Evolutionary conservation across 1,140 invertebrate genomes (phyloP), one percentile per base, ranked within the genome.

Genomic region (Linepithema humile): DNA sequence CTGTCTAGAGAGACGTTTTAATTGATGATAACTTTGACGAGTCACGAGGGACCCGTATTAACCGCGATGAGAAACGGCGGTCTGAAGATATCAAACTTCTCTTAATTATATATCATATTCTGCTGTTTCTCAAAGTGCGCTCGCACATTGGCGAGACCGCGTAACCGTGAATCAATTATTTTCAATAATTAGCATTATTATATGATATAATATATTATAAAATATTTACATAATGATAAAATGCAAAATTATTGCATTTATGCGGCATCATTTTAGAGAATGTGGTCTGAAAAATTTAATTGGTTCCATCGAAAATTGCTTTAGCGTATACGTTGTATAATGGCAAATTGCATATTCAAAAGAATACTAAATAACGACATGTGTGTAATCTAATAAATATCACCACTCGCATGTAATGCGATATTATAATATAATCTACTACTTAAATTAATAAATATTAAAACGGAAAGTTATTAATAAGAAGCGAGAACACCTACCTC

Each of bases 61-160:
- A 64, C 20, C 29, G 17, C 15, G 20, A 26, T 38, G 40, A 45
- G 59, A 48, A 32, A 62, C n/a, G 23, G 6, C 17, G 57, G 29
- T 75, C 0, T 23, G n/a, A 48, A 48, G 29, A 38, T 50, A 65
- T 77, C 20, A 77, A 48, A 77, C 40, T 77, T 77, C 29, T 32
- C 15, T 20, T 15, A 29, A 45, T 15, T 45, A 15, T 45, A 15
- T 45, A 12, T 45, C 12, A 45, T 45, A 3, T 45, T 9, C 15
- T 40, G 1, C 3, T 20, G 12, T 17, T 75, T 48, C 40, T 32
- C 26, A 35, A 53, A 3, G 64, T 23, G 38, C 32, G 17, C n/a
- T 59, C 32, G 45, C 23, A 62, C 23, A 62, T 62, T 35, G n/a
- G 23, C 20, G 2, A 10, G 32, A 73, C 5, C 15, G 20, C n/a